Evolutionary conservation across 2,888 invertebrate species (phyloP).

Genomic region (Colostygia pectinataria): DNA sequence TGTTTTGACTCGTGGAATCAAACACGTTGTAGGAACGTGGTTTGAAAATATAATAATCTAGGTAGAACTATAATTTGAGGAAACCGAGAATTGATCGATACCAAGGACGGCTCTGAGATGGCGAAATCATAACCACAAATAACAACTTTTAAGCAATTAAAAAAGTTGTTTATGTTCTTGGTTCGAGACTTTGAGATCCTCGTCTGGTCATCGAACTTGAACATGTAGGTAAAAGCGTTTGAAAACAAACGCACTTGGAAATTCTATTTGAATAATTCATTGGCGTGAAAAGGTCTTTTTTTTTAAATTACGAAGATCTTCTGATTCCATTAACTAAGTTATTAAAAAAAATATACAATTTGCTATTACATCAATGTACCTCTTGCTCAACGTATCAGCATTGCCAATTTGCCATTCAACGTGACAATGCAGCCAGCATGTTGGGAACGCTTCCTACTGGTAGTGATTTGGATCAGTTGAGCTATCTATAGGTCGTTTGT

Average conservation of each 20-base stretch:
- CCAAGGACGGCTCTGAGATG: slow-evolving; percentile 14
- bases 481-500: too few relatives aligned
- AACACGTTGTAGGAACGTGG: slow-evolving; percentile 27
- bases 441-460: too few relatives aligned
- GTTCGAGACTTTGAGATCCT: slow-evolving; percentile 16
- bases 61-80: slow-evolving; percentile 26
- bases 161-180: slow-evolving; percentile 25
- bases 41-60: slow-evolving; percentile 9
- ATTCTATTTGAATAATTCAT: too few relatives aligned
- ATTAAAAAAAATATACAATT: too few relatives aligned
- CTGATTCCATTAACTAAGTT: too few relatives aligned
- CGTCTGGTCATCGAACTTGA: slow-evolving; percentile 28
- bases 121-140: slow-evolving; percentile 6
- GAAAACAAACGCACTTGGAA: background rate
- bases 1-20: slow-evolving; percentile 2
- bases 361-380: too few relatives aligned
- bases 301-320: too few relatives aligned
- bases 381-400: too few relatives aligned
- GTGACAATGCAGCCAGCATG: too few relatives aligned
- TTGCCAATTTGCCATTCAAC: too few relatives aligned
- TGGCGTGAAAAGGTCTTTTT: too few relatives aligned
- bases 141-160: slow-evolving; percentile 12
- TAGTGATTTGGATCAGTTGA: too few relatives aligned
- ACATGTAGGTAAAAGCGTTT: slow-evolving; percentile 12
- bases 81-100: slow-evolving; percentile 31